Percentiles rank a stretch among this genome's conserved stretches.
These are phyloP conservation scores for Blomia tropicalis DNA, from an alignment of 2,888 invertebrate genomes.

Conservation along the genomic window DNA sequence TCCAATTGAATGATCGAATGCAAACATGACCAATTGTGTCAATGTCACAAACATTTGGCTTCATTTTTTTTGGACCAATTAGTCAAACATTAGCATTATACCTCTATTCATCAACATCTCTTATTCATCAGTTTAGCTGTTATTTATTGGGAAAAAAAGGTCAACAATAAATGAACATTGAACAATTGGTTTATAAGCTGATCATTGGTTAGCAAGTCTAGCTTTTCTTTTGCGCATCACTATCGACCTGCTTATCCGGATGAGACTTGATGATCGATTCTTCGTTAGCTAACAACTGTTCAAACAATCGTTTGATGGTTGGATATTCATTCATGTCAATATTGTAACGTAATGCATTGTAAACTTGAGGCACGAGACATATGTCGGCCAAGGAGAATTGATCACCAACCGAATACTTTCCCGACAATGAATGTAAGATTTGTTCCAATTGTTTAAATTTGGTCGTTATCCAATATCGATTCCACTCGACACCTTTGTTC, in stretches of 20 bases:
- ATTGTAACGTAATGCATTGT: constrained; percentile 29
- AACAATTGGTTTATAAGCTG: not conserved
- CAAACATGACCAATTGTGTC: not conserved
- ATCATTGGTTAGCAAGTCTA: not conserved
- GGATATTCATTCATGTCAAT: constrained; percentile 30
- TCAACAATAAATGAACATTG: too few species aligned
- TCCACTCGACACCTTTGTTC: constrained; percentile 51
- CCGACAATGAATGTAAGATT: constrained; percentile 61
- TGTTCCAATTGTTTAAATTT: constrained; percentile 76
- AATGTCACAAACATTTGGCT: too few species aligned
- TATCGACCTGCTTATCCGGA: not conserved
- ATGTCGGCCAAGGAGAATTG: constrained; percentile 84
- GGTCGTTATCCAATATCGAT: constrained; percentile 72
- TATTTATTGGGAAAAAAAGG: not conserved
- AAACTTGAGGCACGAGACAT: constrained; percentile 70
- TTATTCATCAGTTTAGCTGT: not conserved
- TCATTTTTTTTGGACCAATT: not conserved
- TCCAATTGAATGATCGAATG: not conserved
- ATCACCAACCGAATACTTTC: constrained; percentile 84
- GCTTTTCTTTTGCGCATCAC: not conserved
- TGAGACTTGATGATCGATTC: constrained; percentile 33
- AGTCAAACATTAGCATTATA: constrained; percentile 14
- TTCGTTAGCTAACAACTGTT: constrained; percentile 67
- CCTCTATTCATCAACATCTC: not conserved
- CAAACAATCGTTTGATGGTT: constrained; percentile 63